Evolutionary conservation across 2,888 invertebrate genomes (phyloP).

Genomic region (Euplagia quadripunctaria): DNA sequence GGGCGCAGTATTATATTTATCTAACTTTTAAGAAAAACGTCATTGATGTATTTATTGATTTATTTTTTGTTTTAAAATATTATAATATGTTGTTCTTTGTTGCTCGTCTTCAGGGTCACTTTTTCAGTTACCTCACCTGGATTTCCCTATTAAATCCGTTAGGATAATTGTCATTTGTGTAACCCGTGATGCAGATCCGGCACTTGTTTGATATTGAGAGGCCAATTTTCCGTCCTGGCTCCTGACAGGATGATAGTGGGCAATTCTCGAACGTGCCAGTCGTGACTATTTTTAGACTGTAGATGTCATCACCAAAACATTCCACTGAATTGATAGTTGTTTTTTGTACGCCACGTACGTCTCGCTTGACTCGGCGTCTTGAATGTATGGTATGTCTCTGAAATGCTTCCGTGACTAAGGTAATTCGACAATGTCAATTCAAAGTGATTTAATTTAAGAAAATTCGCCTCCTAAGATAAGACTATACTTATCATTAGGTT

Average conservation of each 20-base stretch:
- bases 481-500: not conserved
- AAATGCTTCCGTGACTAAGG: conserved; percentile 39
- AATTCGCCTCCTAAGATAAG: not conserved
- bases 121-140: conserved; percentile 30
- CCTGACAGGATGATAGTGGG: conserved; percentile 76
- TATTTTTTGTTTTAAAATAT: not conserved
- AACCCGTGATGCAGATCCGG: conserved; percentile 52
- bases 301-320: conserved; percentile 77
- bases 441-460: conserved; percentile 23
- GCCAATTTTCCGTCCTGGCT: conserved; percentile 68
- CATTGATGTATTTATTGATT: not conserved
- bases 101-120: not conserved
- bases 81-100: not conserved
- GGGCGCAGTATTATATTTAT: not conserved
- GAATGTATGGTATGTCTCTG: conserved; percentile 32
- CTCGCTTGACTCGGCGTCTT: conserved; percentile 51
- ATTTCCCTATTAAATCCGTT: conserved; percentile 49
- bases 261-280: conserved; percentile 67
- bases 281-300: conserved; percentile 78
- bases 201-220: conserved; percentile 61
- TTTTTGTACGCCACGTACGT: conserved; percentile 53
- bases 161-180: conserved; percentile 52
- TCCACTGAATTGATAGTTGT: conserved; percentile 70
- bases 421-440: conserved; percentile 44
- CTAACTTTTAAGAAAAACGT: not conserved